Evolutionary conservation across 2,888 invertebrate species (phyloP).

Genomic region (Orthosia incerta): DNA sequence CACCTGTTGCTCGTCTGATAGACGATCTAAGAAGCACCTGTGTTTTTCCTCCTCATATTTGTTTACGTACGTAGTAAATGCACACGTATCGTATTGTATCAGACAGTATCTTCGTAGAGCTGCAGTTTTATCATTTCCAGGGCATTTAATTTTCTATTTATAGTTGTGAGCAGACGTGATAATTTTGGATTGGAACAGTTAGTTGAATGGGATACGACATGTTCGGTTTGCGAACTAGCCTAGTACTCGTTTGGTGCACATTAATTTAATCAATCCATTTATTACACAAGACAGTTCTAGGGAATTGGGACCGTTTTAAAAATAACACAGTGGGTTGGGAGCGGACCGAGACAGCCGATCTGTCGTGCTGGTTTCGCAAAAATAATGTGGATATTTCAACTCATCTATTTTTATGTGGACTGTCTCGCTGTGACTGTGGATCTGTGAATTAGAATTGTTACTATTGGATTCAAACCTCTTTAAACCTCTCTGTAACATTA

Average conservation of each 20-base stretch:
- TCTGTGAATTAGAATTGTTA: constrained; percentile 57
- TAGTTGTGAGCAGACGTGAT: constrained; percentile 80
- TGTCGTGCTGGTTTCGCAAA: constrained; percentile 77
- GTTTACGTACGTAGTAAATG: constrained; percentile 61
- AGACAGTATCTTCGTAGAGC: constrained; percentile 39
- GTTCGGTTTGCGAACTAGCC: constrained; percentile 55
- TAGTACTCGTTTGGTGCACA: constrained; percentile 57
- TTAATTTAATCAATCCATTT: constrained; percentile 62
- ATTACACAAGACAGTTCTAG: constrained; percentile 73
- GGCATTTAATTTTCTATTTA: constrained; percentile 84
- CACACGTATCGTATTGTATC: constrained; percentile 54
- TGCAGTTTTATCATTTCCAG: constrained; percentile 82
- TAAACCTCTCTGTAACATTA: constrained; percentile 7
- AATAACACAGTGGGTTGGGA: constrained; percentile 81
- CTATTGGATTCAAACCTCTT: constrained; percentile 16
- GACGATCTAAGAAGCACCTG: constrained; percentile 67
- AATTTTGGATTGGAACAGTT: constrained; percentile 78
- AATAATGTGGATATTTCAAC: constrained; percentile 80
- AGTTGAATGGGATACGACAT: constrained; percentile 54
- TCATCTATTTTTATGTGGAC: constrained; percentile 79
- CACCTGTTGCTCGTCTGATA: constrained; percentile 84
- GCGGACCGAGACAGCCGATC: constrained; percentile 75
- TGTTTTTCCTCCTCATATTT: constrained; percentile 80
- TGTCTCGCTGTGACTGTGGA: constrained; percentile 58
- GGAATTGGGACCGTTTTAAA: constrained; percentile 82